Percentiles rank a stretch among this genome's conserved stretches.
Evolutionary conservation across 2,113 vertebrate genomes (phyloP).

Genomic region (Gavia stellata): DNA sequence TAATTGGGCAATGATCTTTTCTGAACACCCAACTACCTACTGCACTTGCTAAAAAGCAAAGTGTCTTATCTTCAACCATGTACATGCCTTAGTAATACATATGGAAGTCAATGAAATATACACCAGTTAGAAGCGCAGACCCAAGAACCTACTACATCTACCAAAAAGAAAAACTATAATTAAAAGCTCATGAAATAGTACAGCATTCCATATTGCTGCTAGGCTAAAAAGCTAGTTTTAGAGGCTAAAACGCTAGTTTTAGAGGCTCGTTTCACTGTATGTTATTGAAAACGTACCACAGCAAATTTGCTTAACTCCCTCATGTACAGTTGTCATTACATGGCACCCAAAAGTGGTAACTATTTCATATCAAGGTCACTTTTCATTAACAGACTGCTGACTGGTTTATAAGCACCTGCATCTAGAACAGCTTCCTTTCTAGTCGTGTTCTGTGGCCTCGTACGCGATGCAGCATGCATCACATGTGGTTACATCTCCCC

Average conservation of each 20-base stretch:
- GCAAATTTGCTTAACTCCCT: neutral
- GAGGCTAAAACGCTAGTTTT: neutral
- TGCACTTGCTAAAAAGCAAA: neutral
- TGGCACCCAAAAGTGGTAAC: neutral
- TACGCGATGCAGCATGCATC: neutral
- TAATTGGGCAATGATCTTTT: neutral
- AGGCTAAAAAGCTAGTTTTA: neutral
- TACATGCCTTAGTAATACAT: neutral
- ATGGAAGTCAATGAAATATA: neutral
- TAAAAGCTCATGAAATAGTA: neutral
- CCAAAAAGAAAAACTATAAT: neutral
- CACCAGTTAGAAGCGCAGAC: neutral
- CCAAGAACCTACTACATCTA: neutral
- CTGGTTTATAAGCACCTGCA: neutral
- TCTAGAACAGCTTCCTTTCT: neutral
- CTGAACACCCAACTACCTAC: neutral
- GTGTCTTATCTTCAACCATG: neutral
- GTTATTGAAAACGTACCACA: neutral
- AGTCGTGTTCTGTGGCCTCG: neutral
- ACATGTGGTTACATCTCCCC: neutral
- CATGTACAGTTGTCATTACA: neutral
- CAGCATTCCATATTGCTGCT: neutral
- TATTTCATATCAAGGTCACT: neutral
- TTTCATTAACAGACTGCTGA: neutral
- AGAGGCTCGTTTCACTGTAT: neutral